Evolutionary conservation across 2,797 vertebrate genomes (phyloP).

Genomic region (Champsocephalus gunnari): DNA sequence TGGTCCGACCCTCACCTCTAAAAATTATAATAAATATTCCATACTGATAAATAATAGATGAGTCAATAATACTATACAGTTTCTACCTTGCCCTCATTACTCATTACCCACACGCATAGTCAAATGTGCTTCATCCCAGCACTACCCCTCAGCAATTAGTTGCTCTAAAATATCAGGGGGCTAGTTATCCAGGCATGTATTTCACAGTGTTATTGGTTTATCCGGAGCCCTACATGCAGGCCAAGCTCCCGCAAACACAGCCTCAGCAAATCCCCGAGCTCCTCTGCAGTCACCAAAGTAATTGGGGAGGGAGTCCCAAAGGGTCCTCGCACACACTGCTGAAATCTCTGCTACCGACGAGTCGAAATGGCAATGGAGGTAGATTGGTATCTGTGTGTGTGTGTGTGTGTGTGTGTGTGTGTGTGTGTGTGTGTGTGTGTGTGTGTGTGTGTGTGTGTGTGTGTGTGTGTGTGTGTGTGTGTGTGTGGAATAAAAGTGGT

Average conservation of each 20-base stretch:
- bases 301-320: constrained; percentile 83
- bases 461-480: constrained; percentile 16
- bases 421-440: constrained; percentile 21
- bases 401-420: constrained; percentile 17
- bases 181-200: constrained; percentile 77
- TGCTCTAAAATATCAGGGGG: constrained; percentile 75
- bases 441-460: constrained; percentile 16
- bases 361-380: constrained; percentile 71
- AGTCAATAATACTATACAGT: constrained; percentile 75
- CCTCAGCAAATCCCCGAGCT: constrained; percentile 73
- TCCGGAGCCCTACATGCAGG: constrained; percentile 63
- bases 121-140: constrained; percentile 67
- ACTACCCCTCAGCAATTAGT: constrained; percentile 76
- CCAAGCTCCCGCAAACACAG: constrained; percentile 66
- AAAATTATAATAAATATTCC: constrained; percentile 67
- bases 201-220: constrained; percentile 80
- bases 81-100: constrained; percentile 70
- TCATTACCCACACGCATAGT: constrained; percentile 71
- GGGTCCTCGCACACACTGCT: constrained; percentile 67
- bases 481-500: constrained; percentile 46
- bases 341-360: constrained; percentile 65
- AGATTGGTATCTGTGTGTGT: constrained; percentile 52
- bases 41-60: constrained; percentile 74
- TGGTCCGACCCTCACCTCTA: constrained; percentile 32
- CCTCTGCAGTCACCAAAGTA: constrained; percentile 78